Conservation (phyloP, 2,888 invertebrate genomes). For the Epiblema foenella region DNA sequence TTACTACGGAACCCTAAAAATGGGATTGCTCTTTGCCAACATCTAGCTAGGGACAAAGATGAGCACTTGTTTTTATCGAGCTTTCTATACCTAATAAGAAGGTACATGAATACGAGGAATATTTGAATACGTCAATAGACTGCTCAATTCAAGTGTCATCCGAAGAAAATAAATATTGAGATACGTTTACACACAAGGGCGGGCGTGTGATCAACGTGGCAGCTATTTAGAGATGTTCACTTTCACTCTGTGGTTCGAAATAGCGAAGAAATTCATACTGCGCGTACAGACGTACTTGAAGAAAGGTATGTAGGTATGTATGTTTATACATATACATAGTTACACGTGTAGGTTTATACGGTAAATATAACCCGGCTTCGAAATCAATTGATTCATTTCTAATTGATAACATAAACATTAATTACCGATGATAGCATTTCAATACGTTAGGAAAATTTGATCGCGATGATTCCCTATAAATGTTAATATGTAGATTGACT, state of each 20-base stretch:
- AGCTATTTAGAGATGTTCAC: conserved; percentile 32
- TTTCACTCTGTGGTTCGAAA: conserved; percentile 35
- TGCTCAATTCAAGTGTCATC: conserved; percentile 19
- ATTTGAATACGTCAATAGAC: background rate
- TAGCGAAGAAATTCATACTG: conserved; percentile 33
- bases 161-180: conserved; percentile 33
- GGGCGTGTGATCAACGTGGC: conserved; percentile 23
- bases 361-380: too few relatives aligned
- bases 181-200: conserved; percentile 23
- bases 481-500: background rate
- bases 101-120: too few relatives aligned
- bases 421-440: conserved; percentile 13
- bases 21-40: too few relatives aligned
- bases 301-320: too few relatives aligned
- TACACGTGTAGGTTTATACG: too few relatives aligned
- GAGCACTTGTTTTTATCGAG: too few relatives aligned
- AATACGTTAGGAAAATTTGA: background rate
- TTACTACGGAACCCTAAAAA: too few relatives aligned
- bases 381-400: too few relatives aligned
- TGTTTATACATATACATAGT: too few relatives aligned
- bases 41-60: too few relatives aligned
- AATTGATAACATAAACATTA: background rate
- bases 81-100: too few relatives aligned
- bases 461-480: background rate
- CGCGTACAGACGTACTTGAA: background rate